Base-by-base conservation (phyloP, 2,797 vertebrate genomes). In the Florisuga fusca region DNA sequence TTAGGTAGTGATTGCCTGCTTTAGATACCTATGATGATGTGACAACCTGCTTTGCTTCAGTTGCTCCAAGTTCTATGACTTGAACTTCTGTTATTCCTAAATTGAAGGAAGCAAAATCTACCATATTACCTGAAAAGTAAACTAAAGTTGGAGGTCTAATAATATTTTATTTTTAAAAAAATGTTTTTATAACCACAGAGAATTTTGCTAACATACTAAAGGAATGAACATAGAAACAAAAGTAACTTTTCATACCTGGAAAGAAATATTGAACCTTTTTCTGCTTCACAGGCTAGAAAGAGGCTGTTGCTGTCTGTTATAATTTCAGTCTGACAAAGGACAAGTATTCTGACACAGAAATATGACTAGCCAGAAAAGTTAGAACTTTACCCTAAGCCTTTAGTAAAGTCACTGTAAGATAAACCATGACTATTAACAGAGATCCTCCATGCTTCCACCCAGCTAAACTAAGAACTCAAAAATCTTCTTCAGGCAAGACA, bases 401-500 rank as follows among this genome's bases (percentile, higher is more conserved):
- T 13, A 41, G 16, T 12, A 83, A 61, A 41, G 11, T 55, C 4
- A 4, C 4, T 50, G 3, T 10, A 78, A 74, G 11, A 8, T 38
- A 54, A 89, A 48, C 26, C 82, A 26, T 8, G 2, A 18, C 17
- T 18, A 16, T 27, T 14, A 78, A 29, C 29, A 23, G 2, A 57
- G 16, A 48, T 18, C 4, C 10, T 14, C 36, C 7, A 0, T 41
- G 3, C 34, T 76, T 22, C 14, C 14, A 75, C 9, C 4, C 5
- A 45, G 18, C 9, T 15, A 76, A 14, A 5, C 4, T 3, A 16
- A 34, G 23, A 72, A 15, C 34, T 50, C 13, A 0, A 55, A 81
- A 31, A 3, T 0, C 0, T 21, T n/a, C 8, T 4, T 23, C 8
- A 17, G 5, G 2, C 12, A 50, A 22, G 48, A 15, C 36, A 36